These are phyloP conservation scores for Drepanosiphum platanoidis DNA, from an alignment of 2,888 invertebrate species.

Conservation along the genomic window DNA sequence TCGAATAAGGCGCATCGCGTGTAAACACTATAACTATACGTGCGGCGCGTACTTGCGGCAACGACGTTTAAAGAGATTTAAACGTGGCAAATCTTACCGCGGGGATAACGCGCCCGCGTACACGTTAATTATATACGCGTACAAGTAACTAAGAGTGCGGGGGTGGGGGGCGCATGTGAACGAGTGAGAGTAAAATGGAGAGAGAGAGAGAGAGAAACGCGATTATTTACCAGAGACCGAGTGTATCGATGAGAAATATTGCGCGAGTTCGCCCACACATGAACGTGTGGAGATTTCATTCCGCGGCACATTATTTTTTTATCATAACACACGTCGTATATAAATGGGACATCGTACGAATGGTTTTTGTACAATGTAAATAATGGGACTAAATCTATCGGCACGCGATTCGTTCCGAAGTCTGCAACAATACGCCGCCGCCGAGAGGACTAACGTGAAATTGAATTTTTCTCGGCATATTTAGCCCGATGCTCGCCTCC, in stretches of 20 bases:
- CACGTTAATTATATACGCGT: no score
- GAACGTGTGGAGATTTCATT: neutral
- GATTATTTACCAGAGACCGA: no score
- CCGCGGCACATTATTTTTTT: neutral
- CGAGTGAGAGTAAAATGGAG: no score
- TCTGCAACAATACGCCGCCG: neutral
- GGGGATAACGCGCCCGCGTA: no score
- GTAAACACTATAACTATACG: no score
- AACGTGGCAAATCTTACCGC: no score
- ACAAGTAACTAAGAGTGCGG: no score
- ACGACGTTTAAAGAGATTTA: no score
- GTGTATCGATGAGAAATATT: no score
- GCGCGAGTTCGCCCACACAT: neutral
- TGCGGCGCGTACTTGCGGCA: no score
- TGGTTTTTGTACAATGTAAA: slow-evolving; percentile 11
- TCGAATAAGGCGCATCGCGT: neutral
- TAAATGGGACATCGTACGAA: neutral
- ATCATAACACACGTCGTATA: neutral
- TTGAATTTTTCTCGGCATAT: slow-evolving; percentile 36
- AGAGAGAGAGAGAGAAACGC: no score
- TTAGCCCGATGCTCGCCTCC: neutral
- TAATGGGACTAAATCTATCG: slow-evolving; percentile 27
- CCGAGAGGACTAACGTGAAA: neutral
- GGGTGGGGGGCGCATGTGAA: no score
- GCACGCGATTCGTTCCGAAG: slow-evolving; percentile 16